A percentile compares a stretch with the other conserved stretches of the same genome.
Conservation (phyloP, 2,113 vertebrate genomes). For the Regulus satrapa region DNA sequence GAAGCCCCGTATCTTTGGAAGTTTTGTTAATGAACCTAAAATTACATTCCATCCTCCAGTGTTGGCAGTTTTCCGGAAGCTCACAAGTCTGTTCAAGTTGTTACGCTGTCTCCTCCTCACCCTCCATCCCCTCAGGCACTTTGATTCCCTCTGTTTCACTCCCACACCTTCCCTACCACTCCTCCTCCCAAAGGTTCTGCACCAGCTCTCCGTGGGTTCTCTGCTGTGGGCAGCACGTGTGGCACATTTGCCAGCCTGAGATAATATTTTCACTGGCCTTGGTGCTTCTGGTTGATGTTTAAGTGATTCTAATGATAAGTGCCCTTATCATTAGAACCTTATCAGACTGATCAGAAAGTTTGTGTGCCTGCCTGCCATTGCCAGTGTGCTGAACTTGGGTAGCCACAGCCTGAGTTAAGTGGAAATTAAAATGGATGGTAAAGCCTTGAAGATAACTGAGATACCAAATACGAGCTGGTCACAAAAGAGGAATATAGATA, state of each 20-base stretch:
- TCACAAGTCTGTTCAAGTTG: constrained; percentile 9
- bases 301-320: not conserved
- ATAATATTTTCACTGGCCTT: not conserved
- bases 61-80: not conserved
- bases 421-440: not conserved
- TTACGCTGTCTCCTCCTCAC: constrained; percentile 10
- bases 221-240: constrained; percentile 2
- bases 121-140: constrained; percentile 9
- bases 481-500: not conserved
- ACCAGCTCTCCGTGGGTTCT: not conserved
- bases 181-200: constrained; percentile 23
- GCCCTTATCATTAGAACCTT: no score
- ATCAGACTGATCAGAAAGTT: not conserved
- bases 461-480: not conserved
- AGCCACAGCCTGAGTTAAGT: not conserved
- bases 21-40: not conserved
- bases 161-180: not conserved
- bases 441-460: not conserved
- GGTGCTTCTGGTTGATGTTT: not conserved
- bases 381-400: not conserved
- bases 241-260: constrained; percentile 32
- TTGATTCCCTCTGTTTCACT: not conserved
- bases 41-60: not conserved
- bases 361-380: not conserved
- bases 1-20: not conserved